Percentiles rank a stretch among this genome's conserved stretches.
Conservation (phyloP, 2,888 invertebrate genomes). For the Cataglyphis rosenhaueri region DNA sequence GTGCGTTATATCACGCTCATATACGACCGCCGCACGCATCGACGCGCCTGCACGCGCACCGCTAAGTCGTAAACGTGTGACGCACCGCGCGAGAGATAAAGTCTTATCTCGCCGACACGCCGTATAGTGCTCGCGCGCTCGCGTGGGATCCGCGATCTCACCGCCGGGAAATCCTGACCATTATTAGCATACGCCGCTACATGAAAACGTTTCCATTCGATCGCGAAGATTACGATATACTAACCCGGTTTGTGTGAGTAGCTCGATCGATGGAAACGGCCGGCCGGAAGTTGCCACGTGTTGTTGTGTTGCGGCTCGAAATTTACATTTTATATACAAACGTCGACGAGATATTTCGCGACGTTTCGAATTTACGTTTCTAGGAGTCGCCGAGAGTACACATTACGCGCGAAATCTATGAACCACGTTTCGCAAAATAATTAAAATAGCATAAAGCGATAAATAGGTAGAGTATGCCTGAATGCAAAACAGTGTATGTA, state of each 20-base stretch:
- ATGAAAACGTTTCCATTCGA: constrained; percentile 59
- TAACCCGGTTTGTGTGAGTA: constrained; percentile 64
- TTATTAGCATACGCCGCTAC: constrained; percentile 60
- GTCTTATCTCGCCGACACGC: constrained; percentile 55
- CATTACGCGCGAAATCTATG: constrained; percentile 1
- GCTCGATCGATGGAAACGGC: constrained; percentile 40
- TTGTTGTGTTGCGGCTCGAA: constrained; percentile 12
- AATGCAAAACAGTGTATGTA: neutral
- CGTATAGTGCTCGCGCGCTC: constrained; percentile 23
- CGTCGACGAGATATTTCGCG: neutral
- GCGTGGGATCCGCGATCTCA: constrained; percentile 29
- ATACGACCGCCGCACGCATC: constrained; percentile 39
- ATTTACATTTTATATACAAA: constrained; percentile 47
- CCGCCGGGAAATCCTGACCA: constrained; percentile 66
- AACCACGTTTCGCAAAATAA: constrained; percentile 18
- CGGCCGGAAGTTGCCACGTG: constrained; percentile 28
- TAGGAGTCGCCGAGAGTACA: neutral
- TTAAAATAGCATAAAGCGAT: neutral
- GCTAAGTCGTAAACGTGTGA: constrained; percentile 53
- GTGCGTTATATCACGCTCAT: constrained; percentile 56
- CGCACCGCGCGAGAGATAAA: constrained; percentile 62
- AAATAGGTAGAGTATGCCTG: neutral
- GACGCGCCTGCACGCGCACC: constrained; percentile 42
- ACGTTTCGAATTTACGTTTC: constrained; percentile 7
- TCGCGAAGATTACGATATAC: constrained; percentile 61